These are phyloP conservation scores for Bubo scandiacus DNA, from an alignment of 2,113 vertebrate genomes.

Conservation along the genomic window DNA sequence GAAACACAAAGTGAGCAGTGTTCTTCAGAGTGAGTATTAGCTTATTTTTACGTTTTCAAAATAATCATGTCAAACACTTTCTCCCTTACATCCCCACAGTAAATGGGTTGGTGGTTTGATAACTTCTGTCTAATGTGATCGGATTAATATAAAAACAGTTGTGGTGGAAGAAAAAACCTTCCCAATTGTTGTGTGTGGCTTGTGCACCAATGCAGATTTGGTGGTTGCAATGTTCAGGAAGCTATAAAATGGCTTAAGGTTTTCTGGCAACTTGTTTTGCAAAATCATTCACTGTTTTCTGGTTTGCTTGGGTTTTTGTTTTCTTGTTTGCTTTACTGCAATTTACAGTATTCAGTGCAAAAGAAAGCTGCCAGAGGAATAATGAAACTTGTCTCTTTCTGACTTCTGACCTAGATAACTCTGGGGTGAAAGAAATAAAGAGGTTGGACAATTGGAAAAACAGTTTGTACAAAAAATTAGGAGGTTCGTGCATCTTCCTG, in stretches of 20 bases:
- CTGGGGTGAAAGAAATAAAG: not conserved
- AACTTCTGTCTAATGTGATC: not conserved
- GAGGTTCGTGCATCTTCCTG: not conserved
- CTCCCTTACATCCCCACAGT: no score
- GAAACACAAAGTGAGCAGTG: not conserved
- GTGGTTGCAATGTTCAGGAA: not conserved
- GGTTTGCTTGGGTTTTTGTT: not conserved
- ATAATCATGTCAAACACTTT: not conserved
- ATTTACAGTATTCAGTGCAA: not conserved
- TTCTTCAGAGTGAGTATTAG: constrained; percentile 35
- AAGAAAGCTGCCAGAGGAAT: not conserved
- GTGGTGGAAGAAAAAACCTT: not conserved
- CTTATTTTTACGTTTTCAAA: not conserved
- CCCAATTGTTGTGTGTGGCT: not conserved
- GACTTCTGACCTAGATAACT: not conserved
- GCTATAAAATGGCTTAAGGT: not conserved
- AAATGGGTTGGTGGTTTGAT: not conserved
- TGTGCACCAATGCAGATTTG: not conserved
- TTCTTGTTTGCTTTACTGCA: not conserved
- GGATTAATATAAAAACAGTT: not conserved
- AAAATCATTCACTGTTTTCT: not conserved
- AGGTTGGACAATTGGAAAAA: not conserved
- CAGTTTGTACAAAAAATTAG: not conserved
- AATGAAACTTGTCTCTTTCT: not conserved
- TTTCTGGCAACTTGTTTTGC: not conserved